A percentile compares a stretch with the other conserved stretches of the same genome.
These are phyloP conservation scores for Noctua fimbriata DNA, from an alignment of 2,888 invertebrate genomes.

Conservation along the genomic window DNA sequence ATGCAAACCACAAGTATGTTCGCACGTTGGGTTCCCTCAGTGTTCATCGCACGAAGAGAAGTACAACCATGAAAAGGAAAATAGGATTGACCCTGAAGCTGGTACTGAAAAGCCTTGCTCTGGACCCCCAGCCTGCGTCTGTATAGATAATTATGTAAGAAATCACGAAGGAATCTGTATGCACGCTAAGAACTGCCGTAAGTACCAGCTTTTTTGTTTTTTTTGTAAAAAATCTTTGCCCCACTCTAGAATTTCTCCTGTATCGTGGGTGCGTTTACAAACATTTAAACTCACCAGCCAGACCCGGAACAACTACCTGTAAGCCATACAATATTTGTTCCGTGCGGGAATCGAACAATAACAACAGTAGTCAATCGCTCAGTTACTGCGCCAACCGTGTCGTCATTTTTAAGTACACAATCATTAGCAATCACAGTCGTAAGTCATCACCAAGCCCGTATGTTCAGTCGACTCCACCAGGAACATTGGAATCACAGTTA, in stretches of 20 bases:
- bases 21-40: slow-evolving; percentile 25
- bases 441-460: neutral
- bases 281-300: neutral
- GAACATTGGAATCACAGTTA: neutral
- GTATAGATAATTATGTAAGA: slow-evolving; percentile 44
- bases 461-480: neutral
- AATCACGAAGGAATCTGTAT: slow-evolving; percentile 48
- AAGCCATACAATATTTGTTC: no score
- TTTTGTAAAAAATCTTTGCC: no score
- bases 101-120: neutral
- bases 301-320: no score
- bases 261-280: no score
- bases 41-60: slow-evolving; percentile 28
- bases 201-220: slow-evolving; percentile 11
- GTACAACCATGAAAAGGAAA: neutral
- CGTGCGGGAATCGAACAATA: no score
- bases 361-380: no score
- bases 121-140: slow-evolving; percentile 48
- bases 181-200: slow-evolving; percentile 40
- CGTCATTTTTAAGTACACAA: no score
- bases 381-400: no score
- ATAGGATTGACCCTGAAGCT: neutral
- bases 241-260: no score
- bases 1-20: slow-evolving; percentile 55
- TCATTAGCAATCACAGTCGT: neutral